phyloP scores from a whole-genome alignment of 1,140 invertebrate species.

The Homarus americanus region DNA sequence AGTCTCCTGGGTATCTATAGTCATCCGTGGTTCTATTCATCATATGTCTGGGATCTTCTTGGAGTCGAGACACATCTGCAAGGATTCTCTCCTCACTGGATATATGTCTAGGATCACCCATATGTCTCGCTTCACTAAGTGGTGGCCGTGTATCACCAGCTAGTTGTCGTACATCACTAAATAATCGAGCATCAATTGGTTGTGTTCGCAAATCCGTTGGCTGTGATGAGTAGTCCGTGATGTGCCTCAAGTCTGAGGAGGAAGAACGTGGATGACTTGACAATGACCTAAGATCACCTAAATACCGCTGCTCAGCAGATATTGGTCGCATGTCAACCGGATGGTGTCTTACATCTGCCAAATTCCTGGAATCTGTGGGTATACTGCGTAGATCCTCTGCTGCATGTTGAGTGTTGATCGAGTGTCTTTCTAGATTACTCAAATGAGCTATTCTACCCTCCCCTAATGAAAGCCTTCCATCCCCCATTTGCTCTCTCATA shows the following conservation, averaged over 20 bases:
- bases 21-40: conserved; percentile 17
- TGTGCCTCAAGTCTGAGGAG: conserved; percentile 32
- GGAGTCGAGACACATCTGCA: not conserved
- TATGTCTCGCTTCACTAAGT: not conserved
- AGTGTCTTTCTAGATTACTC: conserved; percentile 15
- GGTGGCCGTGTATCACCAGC: conserved; percentile 26
- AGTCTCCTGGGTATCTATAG: conserved; percentile 46
- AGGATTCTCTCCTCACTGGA: not conserved
- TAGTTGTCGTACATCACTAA: conserved; percentile 35
- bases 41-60: not conserved
- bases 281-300: conserved; percentile 33
- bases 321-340: conserved; percentile 36
- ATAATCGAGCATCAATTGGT: conserved; percentile 35
- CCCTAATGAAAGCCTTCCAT: conserved; percentile 15
- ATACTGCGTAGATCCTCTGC: conserved; percentile 55
- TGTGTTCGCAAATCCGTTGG: conserved; percentile 60
- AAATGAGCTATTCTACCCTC: not conserved
- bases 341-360: conserved; percentile 12
- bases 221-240: conserved; percentile 49
- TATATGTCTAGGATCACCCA: not conserved
- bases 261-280: conserved; percentile 39
- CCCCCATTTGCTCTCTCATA: conserved; percentile 32
- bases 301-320: conserved; percentile 43
- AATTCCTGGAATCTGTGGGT: not conserved
- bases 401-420: conserved; percentile 6